These are phyloP conservation scores for Poeciliopsis paucimaculata DNA, from an alignment of 2,797 vertebrate species.

Conservation along the genomic window DNA sequence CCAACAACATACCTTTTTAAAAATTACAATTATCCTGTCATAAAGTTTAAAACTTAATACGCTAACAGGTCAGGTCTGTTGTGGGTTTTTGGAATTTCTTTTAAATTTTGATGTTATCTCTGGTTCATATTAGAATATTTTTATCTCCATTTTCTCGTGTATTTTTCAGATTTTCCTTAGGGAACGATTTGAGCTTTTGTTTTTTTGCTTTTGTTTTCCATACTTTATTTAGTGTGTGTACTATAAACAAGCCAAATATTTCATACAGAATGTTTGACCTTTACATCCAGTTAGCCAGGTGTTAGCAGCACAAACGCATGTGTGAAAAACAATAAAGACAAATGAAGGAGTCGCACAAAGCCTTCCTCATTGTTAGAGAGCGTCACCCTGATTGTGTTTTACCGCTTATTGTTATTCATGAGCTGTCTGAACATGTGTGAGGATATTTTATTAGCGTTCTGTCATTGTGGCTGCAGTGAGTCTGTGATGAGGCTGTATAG, in stretches of 20 bases:
- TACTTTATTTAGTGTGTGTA: not conserved
- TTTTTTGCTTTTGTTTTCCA: not conserved
- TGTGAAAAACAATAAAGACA: constrained; percentile 36
- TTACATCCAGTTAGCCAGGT: constrained; percentile 2
- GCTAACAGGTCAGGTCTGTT: not conserved
- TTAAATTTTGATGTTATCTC: not conserved
- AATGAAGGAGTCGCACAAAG: constrained; percentile 48
- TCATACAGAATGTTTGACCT: constrained; percentile 38
- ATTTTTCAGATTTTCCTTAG: not conserved
- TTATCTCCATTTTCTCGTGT: not conserved
- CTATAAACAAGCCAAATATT: too few relatives aligned
- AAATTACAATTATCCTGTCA: not conserved
- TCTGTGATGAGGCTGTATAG: constrained; percentile 68
- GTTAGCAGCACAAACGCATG: constrained; percentile 31
- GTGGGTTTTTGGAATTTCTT: not conserved
- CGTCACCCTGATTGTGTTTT: constrained; percentile 58
- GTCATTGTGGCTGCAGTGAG: constrained; percentile 67
- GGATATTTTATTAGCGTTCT: constrained; percentile 69
- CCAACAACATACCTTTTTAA: too few relatives aligned
- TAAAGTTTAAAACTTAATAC: not conserved
- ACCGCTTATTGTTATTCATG: constrained; percentile 74
- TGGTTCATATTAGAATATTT: not conserved
- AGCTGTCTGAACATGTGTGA: constrained; percentile 54
- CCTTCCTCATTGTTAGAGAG: constrained; percentile 60
- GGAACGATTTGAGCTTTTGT: not conserved